These are phyloP conservation scores for Micropoecilia bifurca DNA, from an alignment of 2,797 vertebrate species.

Conservation along the genomic window DNA sequence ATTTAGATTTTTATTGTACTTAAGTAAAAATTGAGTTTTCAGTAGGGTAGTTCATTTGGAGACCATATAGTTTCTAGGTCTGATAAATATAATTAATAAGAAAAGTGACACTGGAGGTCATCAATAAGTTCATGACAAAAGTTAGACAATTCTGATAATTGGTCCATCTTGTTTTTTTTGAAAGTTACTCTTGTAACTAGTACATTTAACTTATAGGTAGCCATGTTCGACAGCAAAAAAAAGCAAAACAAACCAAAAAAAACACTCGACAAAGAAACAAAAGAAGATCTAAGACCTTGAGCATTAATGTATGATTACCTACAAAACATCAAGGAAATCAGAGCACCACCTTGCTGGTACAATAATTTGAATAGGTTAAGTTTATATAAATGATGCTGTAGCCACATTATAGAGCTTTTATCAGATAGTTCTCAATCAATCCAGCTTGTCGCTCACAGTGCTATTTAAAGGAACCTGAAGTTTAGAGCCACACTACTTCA, in stretches of 20 bases:
- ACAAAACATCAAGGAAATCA: background rate
- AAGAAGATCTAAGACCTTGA: background rate
- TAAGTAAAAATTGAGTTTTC: background rate
- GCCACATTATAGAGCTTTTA: background rate
- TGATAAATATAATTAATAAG: background rate
- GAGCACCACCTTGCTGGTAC: background rate
- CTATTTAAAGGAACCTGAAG: background rate
- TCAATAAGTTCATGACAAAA: background rate
- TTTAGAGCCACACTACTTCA: background rate
- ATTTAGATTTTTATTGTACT: background rate
- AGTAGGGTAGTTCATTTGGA: background rate
- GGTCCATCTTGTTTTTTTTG: background rate
- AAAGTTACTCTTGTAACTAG: background rate
- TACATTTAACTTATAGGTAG: background rate
- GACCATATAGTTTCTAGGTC: background rate
- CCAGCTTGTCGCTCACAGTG: background rate
- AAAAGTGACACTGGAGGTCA: background rate
- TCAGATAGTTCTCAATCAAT: background rate
- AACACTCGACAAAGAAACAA: background rate
- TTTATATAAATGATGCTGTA: background rate
- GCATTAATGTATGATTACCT: background rate
- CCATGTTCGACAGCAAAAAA: background rate
- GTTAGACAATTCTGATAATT: background rate
- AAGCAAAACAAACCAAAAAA: background rate
- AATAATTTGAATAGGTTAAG: background rate